These are phyloP conservation scores for Tetranychus truncatus DNA, from an alignment of 2,888 invertebrate species.

Conservation along the genomic window DNA sequence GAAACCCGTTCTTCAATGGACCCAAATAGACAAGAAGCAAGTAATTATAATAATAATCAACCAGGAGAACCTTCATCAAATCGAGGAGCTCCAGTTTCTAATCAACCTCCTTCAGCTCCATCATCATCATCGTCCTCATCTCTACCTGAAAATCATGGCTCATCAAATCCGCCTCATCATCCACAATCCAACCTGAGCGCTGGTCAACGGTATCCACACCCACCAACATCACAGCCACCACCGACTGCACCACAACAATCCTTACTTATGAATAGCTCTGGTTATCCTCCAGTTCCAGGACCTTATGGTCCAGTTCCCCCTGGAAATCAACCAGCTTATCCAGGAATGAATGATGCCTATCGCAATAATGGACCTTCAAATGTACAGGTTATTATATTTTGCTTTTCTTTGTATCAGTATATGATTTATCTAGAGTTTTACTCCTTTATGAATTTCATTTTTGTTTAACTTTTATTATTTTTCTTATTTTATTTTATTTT, in stretches of 20 bases:
- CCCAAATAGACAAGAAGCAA: too few species aligned
- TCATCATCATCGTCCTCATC: not conserved
- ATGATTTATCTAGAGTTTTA: too few species aligned
- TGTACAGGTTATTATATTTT: not conserved
- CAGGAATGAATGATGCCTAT: conserved; percentile 1
- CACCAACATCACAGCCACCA: not conserved
- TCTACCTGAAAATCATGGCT: not conserved
- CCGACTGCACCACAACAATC: not conserved
- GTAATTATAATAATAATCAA: too few species aligned
- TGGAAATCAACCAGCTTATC: conserved; percentile 6
- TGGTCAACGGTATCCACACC: not conserved
- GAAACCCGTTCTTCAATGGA: too few species aligned
- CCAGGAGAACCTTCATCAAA: too few species aligned
- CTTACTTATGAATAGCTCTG: too few species aligned
- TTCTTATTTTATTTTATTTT: not conserved
- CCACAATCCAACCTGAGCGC: not conserved
- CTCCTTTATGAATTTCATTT: too few species aligned
- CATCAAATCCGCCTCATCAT: not conserved
- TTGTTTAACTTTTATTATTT: not conserved
- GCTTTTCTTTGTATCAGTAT: not conserved
- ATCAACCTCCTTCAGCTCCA: not conserved
- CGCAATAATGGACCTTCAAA: not conserved
- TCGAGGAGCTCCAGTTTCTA: too few species aligned
- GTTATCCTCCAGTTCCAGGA: not conserved
- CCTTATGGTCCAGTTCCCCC: not conserved